Percentiles rank a stretch among this genome's conserved stretches.
phyloP scores from a whole-genome alignment of 1,140 invertebrate species.

The Trichonephila clavipes region DNA sequence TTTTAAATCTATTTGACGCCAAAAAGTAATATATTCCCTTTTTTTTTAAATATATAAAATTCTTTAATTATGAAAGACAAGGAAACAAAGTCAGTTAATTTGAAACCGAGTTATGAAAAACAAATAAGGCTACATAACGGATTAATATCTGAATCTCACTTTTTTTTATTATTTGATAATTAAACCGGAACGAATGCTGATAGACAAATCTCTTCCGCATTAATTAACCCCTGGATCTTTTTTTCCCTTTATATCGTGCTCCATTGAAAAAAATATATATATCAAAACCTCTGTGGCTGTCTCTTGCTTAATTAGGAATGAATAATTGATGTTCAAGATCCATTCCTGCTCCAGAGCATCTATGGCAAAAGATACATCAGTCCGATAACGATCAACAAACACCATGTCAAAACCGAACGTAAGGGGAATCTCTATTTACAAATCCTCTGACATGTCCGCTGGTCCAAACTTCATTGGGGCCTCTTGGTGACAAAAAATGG shows the following conservation, averaged over 20 bases:
- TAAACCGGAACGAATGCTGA: neutral
- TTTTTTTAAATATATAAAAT: too few relatives aligned
- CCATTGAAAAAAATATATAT: neutral
- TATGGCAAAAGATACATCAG: neutral
- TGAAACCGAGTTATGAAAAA: too few relatives aligned
- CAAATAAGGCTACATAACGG: neutral
- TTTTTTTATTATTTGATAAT: neutral
- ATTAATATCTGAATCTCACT: neutral
- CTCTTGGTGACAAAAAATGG: neutral
- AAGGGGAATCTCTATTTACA: neutral
- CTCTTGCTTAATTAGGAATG: slow-evolving; percentile 16
- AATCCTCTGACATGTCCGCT: neutral
- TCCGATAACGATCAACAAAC: neutral
- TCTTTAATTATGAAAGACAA: too few relatives aligned
- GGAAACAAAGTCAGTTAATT: too few relatives aligned
- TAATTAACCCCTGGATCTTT: neutral
- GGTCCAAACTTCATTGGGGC: neutral
- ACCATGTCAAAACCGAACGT: neutral
- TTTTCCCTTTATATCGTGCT: neutral
- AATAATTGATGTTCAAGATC: slow-evolving; percentile 26
- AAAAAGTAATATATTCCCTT: too few relatives aligned
- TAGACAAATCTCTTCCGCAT: neutral
- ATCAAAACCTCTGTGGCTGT: neutral
- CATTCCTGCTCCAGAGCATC: neutral
- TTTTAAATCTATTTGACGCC: too few relatives aligned